phyloP scores from a whole-genome alignment of 2,113 vertebrate species.

The Centropus unirufus region DNA sequence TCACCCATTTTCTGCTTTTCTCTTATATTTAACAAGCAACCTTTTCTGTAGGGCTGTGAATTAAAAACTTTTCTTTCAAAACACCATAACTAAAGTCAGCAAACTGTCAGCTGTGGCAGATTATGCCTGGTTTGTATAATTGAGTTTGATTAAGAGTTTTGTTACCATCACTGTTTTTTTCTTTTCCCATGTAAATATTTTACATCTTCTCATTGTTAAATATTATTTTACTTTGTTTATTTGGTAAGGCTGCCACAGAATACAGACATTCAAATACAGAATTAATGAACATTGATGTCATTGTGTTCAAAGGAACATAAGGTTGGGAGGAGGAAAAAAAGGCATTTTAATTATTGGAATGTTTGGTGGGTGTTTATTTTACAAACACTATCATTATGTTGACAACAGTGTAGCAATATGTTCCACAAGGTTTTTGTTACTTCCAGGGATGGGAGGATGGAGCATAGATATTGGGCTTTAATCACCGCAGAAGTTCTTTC shows the following conservation, averaged over 20 bases:
- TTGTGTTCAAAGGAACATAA: constrained; percentile 60
- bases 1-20: background rate
- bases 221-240: constrained; percentile 39
- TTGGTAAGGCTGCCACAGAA: constrained; percentile 4
- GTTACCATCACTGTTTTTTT: background rate
- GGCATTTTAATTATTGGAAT: constrained; percentile 52
- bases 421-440: constrained; percentile 47
- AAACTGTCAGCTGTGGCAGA: background rate
- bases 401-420: constrained; percentile 41
- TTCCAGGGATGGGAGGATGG: constrained; percentile 1
- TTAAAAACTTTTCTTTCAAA: background rate
- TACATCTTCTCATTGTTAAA: constrained; percentile 43
- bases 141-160: constrained; percentile 30
- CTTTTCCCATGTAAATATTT: constrained; percentile 26
- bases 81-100: background rate
- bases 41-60: background rate
- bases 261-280: constrained; percentile 36
- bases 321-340: constrained; percentile 9
- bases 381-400: constrained; percentile 63
- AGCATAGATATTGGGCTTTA: background rate
- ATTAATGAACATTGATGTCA: constrained; percentile 61
- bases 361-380: constrained; percentile 56
- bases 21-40: background rate
- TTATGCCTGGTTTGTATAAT: background rate
- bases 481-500: background rate